Conservation (phyloP, 2,113 vertebrate species). For the Ramphastos sulfuratus region DNA sequence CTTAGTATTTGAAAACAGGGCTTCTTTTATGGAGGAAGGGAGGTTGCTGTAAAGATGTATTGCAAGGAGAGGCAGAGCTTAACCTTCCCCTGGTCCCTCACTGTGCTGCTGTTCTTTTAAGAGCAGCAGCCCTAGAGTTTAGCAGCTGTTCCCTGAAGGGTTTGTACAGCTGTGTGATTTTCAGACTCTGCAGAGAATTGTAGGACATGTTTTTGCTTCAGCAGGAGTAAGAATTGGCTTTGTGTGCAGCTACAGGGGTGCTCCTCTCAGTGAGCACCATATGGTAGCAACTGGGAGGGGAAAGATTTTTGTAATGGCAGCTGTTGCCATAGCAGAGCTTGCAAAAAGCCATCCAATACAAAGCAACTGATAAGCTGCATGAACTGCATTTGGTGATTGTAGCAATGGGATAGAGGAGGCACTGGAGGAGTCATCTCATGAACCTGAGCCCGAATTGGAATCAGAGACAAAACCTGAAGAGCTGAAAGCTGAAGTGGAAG, state of each 20-base stretch:
- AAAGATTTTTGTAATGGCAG: background rate
- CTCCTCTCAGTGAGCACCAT: background rate
- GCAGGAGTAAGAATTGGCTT: background rate
- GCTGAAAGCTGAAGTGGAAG: constrained; percentile 84
- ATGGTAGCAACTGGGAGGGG: background rate
- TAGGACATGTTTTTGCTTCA: background rate
- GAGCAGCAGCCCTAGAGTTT: background rate
- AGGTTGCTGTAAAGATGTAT: background rate
- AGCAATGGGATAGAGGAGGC: constrained; percentile 85
- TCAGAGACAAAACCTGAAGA: constrained; percentile 85
- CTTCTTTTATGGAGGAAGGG: background rate
- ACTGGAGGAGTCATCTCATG: constrained; percentile 80
- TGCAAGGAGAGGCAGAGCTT: background rate
- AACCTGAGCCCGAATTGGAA: constrained; percentile 80
- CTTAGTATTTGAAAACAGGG: background rate
- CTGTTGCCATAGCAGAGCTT: background rate
- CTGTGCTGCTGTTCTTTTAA: background rate
- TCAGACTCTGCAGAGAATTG: background rate
- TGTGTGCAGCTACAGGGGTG: background rate
- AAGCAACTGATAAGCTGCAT: background rate
- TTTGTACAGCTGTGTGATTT: background rate
- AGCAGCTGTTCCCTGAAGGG: background rate
- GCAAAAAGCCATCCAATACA: background rate
- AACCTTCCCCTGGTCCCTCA: rapidly evolving
- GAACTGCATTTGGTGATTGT: constrained; percentile 41